Conservation (phyloP, 2,888 invertebrate species). For the Drosophila paramelanica region DNA sequence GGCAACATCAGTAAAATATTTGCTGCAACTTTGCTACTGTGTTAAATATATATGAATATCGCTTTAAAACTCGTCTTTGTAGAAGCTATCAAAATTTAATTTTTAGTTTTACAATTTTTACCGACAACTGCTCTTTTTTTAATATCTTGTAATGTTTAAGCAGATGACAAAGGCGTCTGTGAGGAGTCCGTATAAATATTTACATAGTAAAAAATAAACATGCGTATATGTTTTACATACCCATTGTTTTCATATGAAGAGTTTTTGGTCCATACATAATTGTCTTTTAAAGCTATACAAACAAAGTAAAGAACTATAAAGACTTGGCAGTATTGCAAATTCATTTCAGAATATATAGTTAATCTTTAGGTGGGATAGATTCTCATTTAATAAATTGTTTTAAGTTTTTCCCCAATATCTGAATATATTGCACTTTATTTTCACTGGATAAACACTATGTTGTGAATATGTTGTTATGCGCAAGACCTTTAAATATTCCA, state of each 20-base stretch:
- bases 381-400: background rate
- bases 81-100: too few species aligned
- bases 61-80: too few species aligned
- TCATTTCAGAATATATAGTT: conserved; percentile 8
- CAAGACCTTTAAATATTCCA: conserved; percentile 21
- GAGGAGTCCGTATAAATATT: too few species aligned
- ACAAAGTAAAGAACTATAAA: conserved; percentile 3
- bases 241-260: conserved; percentile 23
- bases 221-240: conserved; percentile 13
- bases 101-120: too few species aligned
- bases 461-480: conserved; percentile 8
- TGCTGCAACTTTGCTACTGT: too few species aligned
- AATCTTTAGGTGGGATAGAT: background rate
- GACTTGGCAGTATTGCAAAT: background rate
- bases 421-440: background rate
- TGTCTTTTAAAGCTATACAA: conserved; percentile 11
- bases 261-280: conserved; percentile 25
- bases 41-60: too few species aligned
- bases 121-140: too few species aligned
- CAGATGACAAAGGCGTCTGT: too few species aligned
- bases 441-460: conserved; percentile 1
- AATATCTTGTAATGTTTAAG: too few species aligned
- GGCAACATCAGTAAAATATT: too few species aligned
- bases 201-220: background rate
- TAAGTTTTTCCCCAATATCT: background rate